Evolutionary conservation across 1,140 invertebrate genomes (phyloP), one percentile per base, ranked within the genome.

Genomic region (Macrostomum lignano): DNA sequence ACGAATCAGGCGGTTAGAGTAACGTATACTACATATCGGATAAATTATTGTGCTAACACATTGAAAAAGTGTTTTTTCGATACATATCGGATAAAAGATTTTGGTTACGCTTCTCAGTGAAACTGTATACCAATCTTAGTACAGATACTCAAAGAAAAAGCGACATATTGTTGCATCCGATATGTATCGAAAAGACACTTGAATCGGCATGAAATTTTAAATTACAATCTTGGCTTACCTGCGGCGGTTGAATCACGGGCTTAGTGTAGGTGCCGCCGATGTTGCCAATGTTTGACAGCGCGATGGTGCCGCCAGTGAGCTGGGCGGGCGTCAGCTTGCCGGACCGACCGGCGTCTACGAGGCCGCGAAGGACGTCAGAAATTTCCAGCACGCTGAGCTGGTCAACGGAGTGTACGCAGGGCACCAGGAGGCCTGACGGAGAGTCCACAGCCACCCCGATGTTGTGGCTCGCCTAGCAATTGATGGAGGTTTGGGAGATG

Each of bases 381-480:
- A 96, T 73, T 47, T 88, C 67, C 21, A 75, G 47, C 29, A 96
- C 66, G 40, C 55, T 71, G 44, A 79, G 65, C 20, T 62, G 55
- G 51, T 91, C 71, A 2, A 64, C 61, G 50, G 82, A 72, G 62
- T 94, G 94, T n/a, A 88, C 75, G 48, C 88, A 88, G 0, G 91
- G 91, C n/a, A 98, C 91, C 3, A 88, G 65, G n/a, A 98, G 57
- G 1, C 91, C 91, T 38, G 52, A 49, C 1, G 71, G 68, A 0
- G 88, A 93, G 48, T 93, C 84, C 70, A 98, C 88, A 3, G 91
- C 91, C 14, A 98, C 55, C 9, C 82, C 79, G 43, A 98, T 91
- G 49, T 98, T 96, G 50, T 98, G 91, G 13, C 66, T 59, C 3
- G 67, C 66, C 62, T 66, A 33, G 26, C 36, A 17, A 21, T 26